Conservation (phyloP, 2,888 invertebrate genomes). For the Tetragonula carbonaria region DNA sequence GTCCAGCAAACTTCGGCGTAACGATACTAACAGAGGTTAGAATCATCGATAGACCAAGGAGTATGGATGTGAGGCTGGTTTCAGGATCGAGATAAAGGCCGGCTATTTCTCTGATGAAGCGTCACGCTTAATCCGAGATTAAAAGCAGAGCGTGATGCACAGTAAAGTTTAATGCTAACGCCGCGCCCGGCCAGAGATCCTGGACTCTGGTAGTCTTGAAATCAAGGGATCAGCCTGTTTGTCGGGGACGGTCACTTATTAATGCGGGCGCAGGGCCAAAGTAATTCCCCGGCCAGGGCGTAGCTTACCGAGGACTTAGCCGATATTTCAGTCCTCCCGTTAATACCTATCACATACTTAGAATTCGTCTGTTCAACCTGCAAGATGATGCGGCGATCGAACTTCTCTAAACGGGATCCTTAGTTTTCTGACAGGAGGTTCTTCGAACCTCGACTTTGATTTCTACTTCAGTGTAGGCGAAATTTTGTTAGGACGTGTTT, state of each 20-base stretch:
- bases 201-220: slow-evolving; percentile 62
- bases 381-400: neutral
- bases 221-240: slow-evolving; percentile 71
- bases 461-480: neutral
- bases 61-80: neutral
- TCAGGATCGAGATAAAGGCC: neutral
- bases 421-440: neutral
- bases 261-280: slow-evolving; percentile 81
- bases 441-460: neutral
- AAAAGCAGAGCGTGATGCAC: slow-evolving; percentile 52
- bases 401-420: neutral
- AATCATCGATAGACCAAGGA: neutral
- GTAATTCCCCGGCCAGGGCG: slow-evolving; percentile 72
- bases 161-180: slow-evolving; percentile 63
- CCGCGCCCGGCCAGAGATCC: slow-evolving; percentile 27
- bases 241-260: slow-evolving; percentile 80
- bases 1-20: neutral
- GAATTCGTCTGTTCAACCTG: slow-evolving; percentile 26
- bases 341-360: slow-evolving; percentile 71
- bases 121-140: slow-evolving; percentile 51
- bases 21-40: neutral
- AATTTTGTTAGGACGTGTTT: too few species aligned
- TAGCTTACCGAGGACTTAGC: slow-evolving; percentile 78
- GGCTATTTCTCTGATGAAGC: slow-evolving; percentile 50
- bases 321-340: slow-evolving; percentile 75